phyloP scores from a whole-genome alignment of 1,140 invertebrate species.

The Rhagoletis pomonella region DNA sequence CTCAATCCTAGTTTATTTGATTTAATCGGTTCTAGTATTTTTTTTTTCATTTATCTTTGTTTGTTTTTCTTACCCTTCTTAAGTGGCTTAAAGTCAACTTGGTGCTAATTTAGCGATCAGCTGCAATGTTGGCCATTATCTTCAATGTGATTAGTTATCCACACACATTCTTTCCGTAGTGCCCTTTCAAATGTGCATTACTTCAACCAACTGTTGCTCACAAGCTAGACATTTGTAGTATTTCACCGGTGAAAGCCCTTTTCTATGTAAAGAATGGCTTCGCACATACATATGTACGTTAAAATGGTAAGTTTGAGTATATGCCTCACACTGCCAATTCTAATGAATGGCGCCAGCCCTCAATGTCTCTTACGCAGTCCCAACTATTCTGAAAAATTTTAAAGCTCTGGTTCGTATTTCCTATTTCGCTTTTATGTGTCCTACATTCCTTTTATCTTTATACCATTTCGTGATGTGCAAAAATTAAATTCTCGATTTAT shows the following conservation, averaged over 20 bases:
- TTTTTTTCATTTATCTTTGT: neutral
- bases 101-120: neutral
- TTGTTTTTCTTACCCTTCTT: neutral
- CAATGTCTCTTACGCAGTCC: neutral
- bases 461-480: neutral
- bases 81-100: neutral
- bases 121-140: neutral
- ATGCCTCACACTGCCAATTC: no score
- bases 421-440: neutral
- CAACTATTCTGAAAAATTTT: neutral
- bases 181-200: neutral
- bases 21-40: neutral
- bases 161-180: neutral
- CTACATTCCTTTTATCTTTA: neutral
- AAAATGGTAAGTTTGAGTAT: neutral
- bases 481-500: neutral
- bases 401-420: neutral
- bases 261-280: neutral
- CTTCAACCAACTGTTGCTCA: neutral
- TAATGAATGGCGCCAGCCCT: neutral
- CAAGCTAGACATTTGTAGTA: neutral
- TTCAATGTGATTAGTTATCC: neutral
- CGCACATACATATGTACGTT: no score
- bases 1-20: no score
- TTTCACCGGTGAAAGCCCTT: neutral